phyloP scores from a whole-genome alignment of 2,113 vertebrate species.

The Oryctolagus cuniculus region mOryCun1.1 NC_091436.1:128785501-128786000 shows the following conservation, averaged over 20 bases:
- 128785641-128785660: background rate
- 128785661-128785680: background rate
- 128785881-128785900: background rate
- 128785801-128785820: too few species aligned
- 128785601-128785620: too few species aligned
- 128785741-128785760: too few species aligned
- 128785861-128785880: background rate
- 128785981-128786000: background rate
- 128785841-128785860: too few species aligned
- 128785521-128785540: too few species aligned
- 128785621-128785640: background rate
- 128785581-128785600: too few species aligned
- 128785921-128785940: background rate
- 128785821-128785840: too few species aligned
- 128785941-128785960: background rate
- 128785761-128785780: too few species aligned
- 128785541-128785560: too few species aligned
- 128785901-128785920: background rate
- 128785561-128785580: too few species aligned
- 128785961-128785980: background rate
- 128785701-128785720: background rate
- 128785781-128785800: too few species aligned
- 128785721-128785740: background rate
- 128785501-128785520: too few species aligned
- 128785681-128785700: background rate